A percentile compares a stretch with the other conserved stretches of the same genome.
These are phyloP conservation scores for Solenodon paradoxus DNA, from an alignment of 2,113 vertebrate species.

Conservation along the genomic window DNA sequence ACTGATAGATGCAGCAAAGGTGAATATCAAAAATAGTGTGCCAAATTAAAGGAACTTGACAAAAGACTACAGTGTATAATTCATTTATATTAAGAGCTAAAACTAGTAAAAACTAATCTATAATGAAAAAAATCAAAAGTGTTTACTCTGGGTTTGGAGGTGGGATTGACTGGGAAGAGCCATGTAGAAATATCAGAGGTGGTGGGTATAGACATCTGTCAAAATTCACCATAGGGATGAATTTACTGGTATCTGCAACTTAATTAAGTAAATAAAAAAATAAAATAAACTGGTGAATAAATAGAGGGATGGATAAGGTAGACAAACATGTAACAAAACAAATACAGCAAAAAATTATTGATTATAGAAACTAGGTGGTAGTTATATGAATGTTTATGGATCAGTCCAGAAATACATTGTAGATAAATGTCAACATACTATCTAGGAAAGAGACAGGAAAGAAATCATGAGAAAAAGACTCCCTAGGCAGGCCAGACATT, in stretches of 20 bases:
- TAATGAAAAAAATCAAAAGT: not conserved
- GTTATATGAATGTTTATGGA: not conserved
- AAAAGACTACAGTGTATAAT: not conserved
- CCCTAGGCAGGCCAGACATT: not conserved
- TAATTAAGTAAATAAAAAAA: constrained; percentile 27
- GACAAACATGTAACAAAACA: not conserved
- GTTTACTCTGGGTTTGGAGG: not conserved
- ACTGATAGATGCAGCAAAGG: not conserved
- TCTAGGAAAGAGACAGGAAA: not conserved
- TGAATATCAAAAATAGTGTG: not conserved
- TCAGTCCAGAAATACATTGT: not conserved
- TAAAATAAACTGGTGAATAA: not conserved
- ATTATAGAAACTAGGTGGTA: not conserved
- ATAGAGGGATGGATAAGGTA: not conserved
- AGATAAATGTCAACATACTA: not conserved
- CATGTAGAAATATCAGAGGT: not conserved
- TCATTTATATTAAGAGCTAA: not conserved
- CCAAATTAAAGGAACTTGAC: not conserved
- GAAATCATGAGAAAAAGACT: not conserved
- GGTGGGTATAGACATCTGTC: not conserved
- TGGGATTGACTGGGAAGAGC: not conserved
- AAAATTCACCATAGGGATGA: not conserved
- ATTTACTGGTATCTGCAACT: not conserved
- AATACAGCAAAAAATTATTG: not conserved
- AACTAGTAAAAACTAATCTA: not conserved